Evolutionary conservation across 1,140 invertebrate species (phyloP), one percentile per base, ranked within the genome.

Genomic region (Bombus waltoni): DNA sequence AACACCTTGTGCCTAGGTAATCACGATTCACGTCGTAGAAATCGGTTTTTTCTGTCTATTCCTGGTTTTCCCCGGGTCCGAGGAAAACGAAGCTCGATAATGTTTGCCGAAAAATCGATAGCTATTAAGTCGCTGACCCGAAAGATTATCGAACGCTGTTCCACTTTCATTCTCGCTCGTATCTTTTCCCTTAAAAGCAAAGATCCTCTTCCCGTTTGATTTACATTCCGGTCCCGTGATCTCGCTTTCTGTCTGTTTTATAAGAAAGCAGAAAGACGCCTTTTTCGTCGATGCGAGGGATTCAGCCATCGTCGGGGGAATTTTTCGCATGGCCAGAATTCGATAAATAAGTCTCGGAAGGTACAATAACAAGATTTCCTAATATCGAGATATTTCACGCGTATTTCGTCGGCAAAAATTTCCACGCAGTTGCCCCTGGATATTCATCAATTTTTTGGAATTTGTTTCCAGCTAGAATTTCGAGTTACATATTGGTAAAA

Each of bases 111-210:
- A 42, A 76, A 75, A 83, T 83, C 81, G 73, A 68, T 83, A 66
- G 32, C 40, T 47, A 81, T 81, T 81, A 81, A 81, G 40, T 81
- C 72, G 62, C n/a, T 75, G 81, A 83, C 81, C 81, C 65, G 73
- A n/a, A 68, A 77, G 73, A 83, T 83, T 76, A 83, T 75, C 42
- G 62, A 70, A 57, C 73, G 25, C 76, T 57, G 44, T 57, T 53
- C 73, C 35, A 83, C 62, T 76, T 77, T 68, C 81, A 32, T 83
- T 83, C 73, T 68, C 35, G 44, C 73, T 75, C 42, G 32, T 76
- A 77, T 68, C 62, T 76, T 77, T n/a, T 83, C 53, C 42, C 72
- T 68, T 57, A 35, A 22, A 22, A 9, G 10, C 6, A 25, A 42
- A 42, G 28, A 38, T 42, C 73, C 42, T 8, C 42, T 8, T 65